A percentile compares a stretch with the other conserved stretches of the same genome.
Conservation (phyloP, 2,888 invertebrate genomes). For the Fragum fragum region DNA sequence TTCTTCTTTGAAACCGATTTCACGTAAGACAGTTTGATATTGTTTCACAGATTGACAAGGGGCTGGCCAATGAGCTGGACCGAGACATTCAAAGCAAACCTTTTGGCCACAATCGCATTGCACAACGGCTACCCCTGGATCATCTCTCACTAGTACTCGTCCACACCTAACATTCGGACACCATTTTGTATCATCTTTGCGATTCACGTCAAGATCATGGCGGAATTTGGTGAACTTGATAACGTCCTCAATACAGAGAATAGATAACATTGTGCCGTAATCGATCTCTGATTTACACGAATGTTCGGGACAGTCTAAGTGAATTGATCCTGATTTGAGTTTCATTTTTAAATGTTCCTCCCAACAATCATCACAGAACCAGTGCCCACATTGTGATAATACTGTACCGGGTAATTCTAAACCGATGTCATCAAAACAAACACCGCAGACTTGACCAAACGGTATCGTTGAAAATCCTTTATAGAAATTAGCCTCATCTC, state of each 20-base stretch:
- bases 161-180: slow-evolving; percentile 73
- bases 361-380: slow-evolving; percentile 76
- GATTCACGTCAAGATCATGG: slow-evolving; percentile 60
- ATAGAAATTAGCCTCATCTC: background rate
- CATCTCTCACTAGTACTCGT: slow-evolving; percentile 53
- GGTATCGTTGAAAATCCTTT: background rate
- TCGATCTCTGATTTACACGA: slow-evolving; percentile 61
- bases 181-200: slow-evolving; percentile 61
- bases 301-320: slow-evolving; percentile 67
- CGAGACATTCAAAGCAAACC: slow-evolving; percentile 71
- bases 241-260: slow-evolving; percentile 49
- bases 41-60: slow-evolving; percentile 59
- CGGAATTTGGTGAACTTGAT: slow-evolving; percentile 42
- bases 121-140: slow-evolving; percentile 41
- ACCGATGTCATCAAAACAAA: slow-evolving; percentile 68
- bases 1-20: slow-evolving; percentile 49
- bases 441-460: slow-evolving; percentile 52
- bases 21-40: slow-evolving; percentile 56
- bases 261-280: slow-evolving; percentile 51
- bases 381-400: slow-evolving; percentile 69
- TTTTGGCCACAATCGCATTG: slow-evolving; percentile 67
- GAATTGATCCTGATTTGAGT: slow-evolving; percentile 44
- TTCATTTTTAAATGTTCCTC: slow-evolving; percentile 58
- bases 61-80: slow-evolving; percentile 73
- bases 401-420: slow-evolving; percentile 52